Base-by-base conservation (phyloP, 2,113 vertebrate genomes). In the Halcyon senegalensis region DNA sequence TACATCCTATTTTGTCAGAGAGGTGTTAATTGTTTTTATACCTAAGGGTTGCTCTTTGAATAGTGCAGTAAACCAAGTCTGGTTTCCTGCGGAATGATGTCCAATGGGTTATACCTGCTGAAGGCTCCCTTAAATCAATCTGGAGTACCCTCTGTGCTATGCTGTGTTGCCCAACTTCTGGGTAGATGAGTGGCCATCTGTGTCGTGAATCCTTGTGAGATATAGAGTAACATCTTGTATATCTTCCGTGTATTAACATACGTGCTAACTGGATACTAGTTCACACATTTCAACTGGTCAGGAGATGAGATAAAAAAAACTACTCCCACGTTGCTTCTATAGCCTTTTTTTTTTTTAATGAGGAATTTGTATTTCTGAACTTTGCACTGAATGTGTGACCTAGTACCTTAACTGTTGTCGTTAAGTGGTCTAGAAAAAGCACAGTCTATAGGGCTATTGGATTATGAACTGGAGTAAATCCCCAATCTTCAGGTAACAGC, bases 171-270 rank as follows among this genome's bases (percentile, higher is more conserved):
- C 16, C 44, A 28, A 0, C 16, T 53, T 75, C 30, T 37, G 27
- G 5, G 80, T 19, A n/a, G n/a, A 3, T 37, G 63, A 37, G 58
- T 37, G n/a, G 24, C 67, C 3, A 2, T 19, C 39, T 46, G 27
- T 24, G 31, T n/a, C 27, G 24, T 64, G 68, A 39, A 13, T 56
- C 53, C 72, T 4, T 55, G 41, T 27, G 60, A 62, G 56, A 30
- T 25, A 11, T 4, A 35, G 16, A 1, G 11, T 46, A 2, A 44
- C 39, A 31, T 46, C 62, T 76, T 15, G 0, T 27, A 13, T 81
- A 7, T 43, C 33, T 70, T 50, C 50, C 64, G 31, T 53, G 7
- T 2, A 5, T 46, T n/a, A 48, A 53, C 16, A 4, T 48, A 16
- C 1, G 2, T 31, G 21, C 58, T 35, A 60, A 58, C 28, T 3